These are phyloP conservation scores for Platysternon megacephalum DNA, from an alignment of 2,113 vertebrate species.

Conservation along the genomic window DNA sequence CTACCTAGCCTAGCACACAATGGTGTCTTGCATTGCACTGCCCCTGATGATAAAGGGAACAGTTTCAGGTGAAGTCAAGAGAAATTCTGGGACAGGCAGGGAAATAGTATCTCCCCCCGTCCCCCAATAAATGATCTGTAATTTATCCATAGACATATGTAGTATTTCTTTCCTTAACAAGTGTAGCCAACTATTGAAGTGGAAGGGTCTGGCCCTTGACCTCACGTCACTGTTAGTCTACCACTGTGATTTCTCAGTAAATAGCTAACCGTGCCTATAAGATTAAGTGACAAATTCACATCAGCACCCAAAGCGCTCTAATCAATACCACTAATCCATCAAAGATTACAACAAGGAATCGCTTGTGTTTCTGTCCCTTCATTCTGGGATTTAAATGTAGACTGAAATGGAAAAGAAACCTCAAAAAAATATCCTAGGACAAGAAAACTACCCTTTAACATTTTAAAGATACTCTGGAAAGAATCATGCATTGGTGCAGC, in stretches of 20 bases:
- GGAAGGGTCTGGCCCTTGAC: slow-evolving; percentile 24
- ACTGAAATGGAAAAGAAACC: neutral
- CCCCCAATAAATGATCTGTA: neutral
- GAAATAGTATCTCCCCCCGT: neutral
- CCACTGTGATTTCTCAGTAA: slow-evolving; percentile 65
- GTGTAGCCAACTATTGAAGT: neutral
- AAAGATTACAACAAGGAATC: slow-evolving; percentile 50
- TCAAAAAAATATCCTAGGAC: slow-evolving; percentile 3
- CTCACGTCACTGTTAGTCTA: neutral
- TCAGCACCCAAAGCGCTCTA: slow-evolving; percentile 53
- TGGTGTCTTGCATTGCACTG: slow-evolving; percentile 28
- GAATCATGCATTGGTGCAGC: slow-evolving; percentile 16
- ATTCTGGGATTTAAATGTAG: slow-evolving; percentile 27
- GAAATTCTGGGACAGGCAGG: slow-evolving; percentile 15
- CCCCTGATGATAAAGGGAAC: slow-evolving; percentile 16
- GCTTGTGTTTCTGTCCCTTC: slow-evolving; percentile 49
- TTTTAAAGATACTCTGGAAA: slow-evolving; percentile 13
- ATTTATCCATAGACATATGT: slow-evolving; percentile 2
- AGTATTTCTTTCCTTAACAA: neutral
- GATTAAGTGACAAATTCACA: slow-evolving; percentile 70
- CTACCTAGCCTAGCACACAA: slow-evolving; percentile 40
- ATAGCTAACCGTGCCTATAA: slow-evolving; percentile 70
- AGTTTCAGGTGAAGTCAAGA: slow-evolving; percentile 9
- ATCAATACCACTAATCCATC: slow-evolving; percentile 70
- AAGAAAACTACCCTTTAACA: neutral